Conservation (phyloP, 2,113 vertebrate species). For the Laticauda laticaudata region DNA sequence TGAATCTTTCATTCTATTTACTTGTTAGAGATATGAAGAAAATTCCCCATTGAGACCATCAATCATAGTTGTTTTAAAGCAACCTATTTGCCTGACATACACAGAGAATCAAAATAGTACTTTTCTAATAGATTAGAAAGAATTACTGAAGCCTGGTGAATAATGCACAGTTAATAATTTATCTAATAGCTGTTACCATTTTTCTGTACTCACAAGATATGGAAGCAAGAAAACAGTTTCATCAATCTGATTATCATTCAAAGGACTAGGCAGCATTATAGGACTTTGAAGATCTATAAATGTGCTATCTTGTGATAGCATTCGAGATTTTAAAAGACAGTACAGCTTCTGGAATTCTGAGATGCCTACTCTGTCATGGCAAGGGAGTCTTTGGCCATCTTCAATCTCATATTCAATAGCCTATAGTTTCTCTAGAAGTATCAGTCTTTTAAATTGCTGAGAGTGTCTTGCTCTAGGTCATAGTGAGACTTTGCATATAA, state of each 20-base stretch:
- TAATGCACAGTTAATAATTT: slow-evolving; percentile 59
- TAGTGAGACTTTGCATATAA: neutral
- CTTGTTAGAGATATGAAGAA: slow-evolving; percentile 52
- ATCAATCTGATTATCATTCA: slow-evolving; percentile 62
- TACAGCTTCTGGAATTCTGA: neutral
- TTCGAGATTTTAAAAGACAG: slow-evolving; percentile 6
- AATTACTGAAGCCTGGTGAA: slow-evolving; percentile 42
- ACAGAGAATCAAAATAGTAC: slow-evolving; percentile 55
- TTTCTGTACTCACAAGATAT: slow-evolving; percentile 50
- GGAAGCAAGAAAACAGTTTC: slow-evolving; percentile 50
- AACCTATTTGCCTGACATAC: slow-evolving; percentile 56
- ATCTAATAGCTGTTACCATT: slow-evolving; percentile 51
- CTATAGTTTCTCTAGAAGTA: neutral
- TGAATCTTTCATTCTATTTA: slow-evolving; percentile 25
- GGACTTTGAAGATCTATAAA: neutral
- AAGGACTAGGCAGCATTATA: slow-evolving; percentile 50
- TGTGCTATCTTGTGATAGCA: slow-evolving; percentile 17
- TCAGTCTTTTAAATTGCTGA: neutral
- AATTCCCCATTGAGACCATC: slow-evolving; percentile 51
- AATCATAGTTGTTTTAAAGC: slow-evolving; percentile 53
- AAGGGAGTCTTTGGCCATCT: neutral
- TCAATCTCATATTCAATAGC: neutral
- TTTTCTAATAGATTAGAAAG: slow-evolving; percentile 23
- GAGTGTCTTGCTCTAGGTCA: neutral
- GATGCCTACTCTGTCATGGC: neutral